These are phyloP conservation scores for Psittacula derbiana DNA, from an alignment of 2,797 vertebrate genomes.

Conservation along the genomic window DNA sequence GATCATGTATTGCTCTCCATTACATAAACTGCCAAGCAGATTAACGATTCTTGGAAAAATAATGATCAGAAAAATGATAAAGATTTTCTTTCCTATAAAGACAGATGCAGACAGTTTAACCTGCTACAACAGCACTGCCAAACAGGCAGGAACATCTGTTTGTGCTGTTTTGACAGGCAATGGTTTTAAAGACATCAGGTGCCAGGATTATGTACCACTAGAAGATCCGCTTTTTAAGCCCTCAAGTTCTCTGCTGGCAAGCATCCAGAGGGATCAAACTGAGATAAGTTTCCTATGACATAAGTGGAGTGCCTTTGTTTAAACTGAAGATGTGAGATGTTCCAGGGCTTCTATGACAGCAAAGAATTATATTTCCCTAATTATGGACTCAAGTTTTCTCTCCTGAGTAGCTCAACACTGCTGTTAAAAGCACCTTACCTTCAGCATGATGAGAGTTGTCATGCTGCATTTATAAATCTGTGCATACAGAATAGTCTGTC, in stretches of 20 bases:
- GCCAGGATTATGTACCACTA: not conserved
- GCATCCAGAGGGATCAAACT: conserved; percentile 15
- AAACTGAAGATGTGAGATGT: conserved; percentile 14
- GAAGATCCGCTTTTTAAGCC: not conserved
- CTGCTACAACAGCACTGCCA: not conserved
- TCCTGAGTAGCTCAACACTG: not conserved
- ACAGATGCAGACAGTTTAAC: not conserved
- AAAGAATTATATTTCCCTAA: conserved; percentile 2
- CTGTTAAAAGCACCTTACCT: not conserved
- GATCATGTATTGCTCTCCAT: not conserved
- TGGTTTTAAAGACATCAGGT: conserved; percentile 24
- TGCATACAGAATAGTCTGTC: not conserved
- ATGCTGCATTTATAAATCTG: not conserved
- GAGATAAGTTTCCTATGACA: conserved; percentile 6
- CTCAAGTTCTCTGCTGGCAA: conserved; percentile 7
- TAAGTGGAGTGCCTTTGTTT: not conserved
- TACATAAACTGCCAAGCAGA: not conserved
- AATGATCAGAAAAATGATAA: not conserved
- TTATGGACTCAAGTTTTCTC: not conserved
- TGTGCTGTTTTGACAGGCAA: not conserved
- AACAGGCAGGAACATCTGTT: conserved; percentile 20
- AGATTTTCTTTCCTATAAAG: not conserved
- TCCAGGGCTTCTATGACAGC: not conserved
- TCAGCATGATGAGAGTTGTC: not conserved
- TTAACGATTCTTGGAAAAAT: conserved; percentile 35